Evolutionary conservation across 2,113 vertebrate genomes (phyloP).

Genomic region (Mesembrinibis cayennensis): DNA sequence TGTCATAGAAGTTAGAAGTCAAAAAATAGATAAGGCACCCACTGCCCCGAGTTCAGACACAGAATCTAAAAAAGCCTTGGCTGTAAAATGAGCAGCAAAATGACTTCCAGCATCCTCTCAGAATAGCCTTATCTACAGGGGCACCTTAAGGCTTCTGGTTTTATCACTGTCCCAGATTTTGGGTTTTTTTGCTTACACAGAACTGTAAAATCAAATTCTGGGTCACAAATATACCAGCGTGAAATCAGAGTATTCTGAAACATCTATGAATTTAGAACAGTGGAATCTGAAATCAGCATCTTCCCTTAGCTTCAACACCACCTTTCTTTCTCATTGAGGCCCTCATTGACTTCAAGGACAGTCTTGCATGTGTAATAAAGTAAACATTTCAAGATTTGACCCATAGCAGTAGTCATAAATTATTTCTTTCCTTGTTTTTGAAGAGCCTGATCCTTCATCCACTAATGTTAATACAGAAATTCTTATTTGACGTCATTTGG

Average conservation of each 20-base stretch:
- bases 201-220: neutral
- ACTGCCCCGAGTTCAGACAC: neutral
- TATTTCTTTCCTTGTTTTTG: conserved; percentile 13
- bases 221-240: neutral
- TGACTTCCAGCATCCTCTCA: neutral
- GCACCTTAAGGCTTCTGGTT: neutral
- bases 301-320: neutral
- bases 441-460: conserved; percentile 12
- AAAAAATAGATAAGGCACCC: neutral
- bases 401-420: conserved; percentile 33
- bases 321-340: neutral
- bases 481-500: neutral
- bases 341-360: neutral
- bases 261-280: neutral
- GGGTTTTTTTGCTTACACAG: neutral
- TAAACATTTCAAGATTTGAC: neutral
- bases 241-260: neutral
- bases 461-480: neutral
- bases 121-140: neutral
- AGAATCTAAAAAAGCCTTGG: neutral
- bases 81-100: neutral
- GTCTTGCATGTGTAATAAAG: neutral
- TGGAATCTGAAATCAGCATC: neutral
- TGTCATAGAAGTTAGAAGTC: neutral
- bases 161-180: neutral